These are phyloP conservation scores for Drosophila micromelanica DNA, from an alignment of 1,140 invertebrate genomes.

Conservation along the genomic window DNA sequence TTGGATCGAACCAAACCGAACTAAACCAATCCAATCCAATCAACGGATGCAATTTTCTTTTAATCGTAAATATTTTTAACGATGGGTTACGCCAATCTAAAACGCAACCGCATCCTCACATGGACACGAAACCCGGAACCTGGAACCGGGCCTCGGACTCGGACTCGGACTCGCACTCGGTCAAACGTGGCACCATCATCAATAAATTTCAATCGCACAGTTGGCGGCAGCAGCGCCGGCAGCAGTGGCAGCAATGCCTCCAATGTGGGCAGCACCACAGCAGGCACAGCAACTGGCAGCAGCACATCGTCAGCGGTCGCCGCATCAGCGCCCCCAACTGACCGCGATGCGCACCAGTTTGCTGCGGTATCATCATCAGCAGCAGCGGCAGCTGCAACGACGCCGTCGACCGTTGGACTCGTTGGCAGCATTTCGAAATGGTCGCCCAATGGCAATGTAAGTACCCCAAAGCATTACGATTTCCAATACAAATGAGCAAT, in stretches of 20 bases:
- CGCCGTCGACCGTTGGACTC: conserved; percentile 44
- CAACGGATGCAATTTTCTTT: conserved; percentile 82
- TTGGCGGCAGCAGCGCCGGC: conserved; percentile 75
- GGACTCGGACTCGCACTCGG: neutral
- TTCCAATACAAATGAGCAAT: neutral
- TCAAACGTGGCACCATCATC: conserved; percentile 53
- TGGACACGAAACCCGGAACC: conserved; percentile 28
- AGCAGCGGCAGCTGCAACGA: conserved; percentile 15
- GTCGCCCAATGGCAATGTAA: conserved; percentile 83
- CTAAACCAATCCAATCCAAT: conserved; percentile 74
- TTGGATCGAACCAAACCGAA: conserved; percentile 18
- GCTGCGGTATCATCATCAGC: conserved; percentile 20
- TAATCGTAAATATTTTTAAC: conserved; percentile 83
- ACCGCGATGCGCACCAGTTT: conserved; percentile 40
- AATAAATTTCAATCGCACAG: conserved; percentile 81
- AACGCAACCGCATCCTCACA: conserved; percentile 53
- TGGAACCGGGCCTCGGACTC: no score
- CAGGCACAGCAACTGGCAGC: conserved; percentile 67
- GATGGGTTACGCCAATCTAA: conserved; percentile 68
- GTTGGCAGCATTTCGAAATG: conserved; percentile 74
- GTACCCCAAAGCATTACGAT: conserved; percentile 33
- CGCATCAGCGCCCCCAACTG: conserved; percentile 32
- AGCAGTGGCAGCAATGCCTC: conserved; percentile 76
- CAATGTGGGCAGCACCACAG: conserved; percentile 69
- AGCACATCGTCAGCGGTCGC: conserved; percentile 68